Evolutionary conservation across 2,113 vertebrate genomes (phyloP).

Genomic region (Pachycephala philippinensis): DNA sequence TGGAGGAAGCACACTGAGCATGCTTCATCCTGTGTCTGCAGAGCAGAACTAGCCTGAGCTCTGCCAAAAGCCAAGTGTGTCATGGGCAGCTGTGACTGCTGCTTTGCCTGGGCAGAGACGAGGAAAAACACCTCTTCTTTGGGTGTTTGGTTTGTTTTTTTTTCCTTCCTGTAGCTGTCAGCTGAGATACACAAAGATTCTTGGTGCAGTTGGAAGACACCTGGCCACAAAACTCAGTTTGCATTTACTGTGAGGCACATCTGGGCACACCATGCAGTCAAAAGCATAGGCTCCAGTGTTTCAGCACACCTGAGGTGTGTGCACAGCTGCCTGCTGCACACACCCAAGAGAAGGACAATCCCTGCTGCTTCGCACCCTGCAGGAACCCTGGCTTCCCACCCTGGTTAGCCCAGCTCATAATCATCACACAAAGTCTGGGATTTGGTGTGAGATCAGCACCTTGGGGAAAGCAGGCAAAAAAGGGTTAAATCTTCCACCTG

Average conservation of each 20-base stretch:
- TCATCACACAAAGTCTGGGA: neutral
- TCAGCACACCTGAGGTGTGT: neutral
- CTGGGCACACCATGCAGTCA: neutral
- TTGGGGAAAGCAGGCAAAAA: neutral
- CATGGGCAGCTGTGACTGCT: neutral
- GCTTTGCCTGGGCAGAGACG: neutral
- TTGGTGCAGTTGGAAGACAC: neutral
- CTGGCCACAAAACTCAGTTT: neutral
- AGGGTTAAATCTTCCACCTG: neutral
- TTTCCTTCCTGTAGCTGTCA: neutral
- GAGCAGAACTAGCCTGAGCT: neutral
- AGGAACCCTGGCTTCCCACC: neutral
- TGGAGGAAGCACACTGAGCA: neutral
- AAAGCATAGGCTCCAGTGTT: neutral
- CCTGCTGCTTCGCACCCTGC: neutral
- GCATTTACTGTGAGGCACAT: accelerated
- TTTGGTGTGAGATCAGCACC: neutral
- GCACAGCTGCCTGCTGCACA: neutral
- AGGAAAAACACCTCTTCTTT: neutral
- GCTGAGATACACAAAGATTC: neutral
- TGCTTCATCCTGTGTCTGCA: neutral
- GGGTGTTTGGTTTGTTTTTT: too few species aligned
- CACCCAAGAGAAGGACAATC: neutral
- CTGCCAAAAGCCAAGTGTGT: neutral
- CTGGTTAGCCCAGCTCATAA: neutral